phyloP scores from a whole-genome alignment of 1,140 invertebrate species.

The Dryas iulia region DNA sequence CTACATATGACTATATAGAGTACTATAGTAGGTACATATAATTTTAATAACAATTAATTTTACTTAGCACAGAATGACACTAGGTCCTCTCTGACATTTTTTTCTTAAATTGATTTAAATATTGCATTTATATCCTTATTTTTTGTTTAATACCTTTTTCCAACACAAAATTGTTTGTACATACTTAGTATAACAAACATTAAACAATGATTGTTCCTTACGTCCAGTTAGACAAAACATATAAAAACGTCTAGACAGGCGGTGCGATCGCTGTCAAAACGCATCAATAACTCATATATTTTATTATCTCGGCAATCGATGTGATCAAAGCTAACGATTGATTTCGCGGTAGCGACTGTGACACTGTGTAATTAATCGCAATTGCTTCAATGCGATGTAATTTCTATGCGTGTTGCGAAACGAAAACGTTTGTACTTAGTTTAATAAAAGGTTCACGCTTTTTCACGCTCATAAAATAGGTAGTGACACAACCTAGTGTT shows the following conservation, averaged over 20 bases:
- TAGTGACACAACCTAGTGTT: too few species aligned
- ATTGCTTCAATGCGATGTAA: constrained; percentile 29
- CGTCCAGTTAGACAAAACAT: constrained; percentile 6
- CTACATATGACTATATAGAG: too few species aligned
- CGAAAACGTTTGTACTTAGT: not conserved
- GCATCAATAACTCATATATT: constrained; percentile 24
- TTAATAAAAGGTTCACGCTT: too few species aligned
- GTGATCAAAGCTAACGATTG: constrained; percentile 28
- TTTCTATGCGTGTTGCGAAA: constrained; percentile 18
- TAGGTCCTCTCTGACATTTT: too few species aligned
- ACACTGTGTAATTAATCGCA: constrained; percentile 29
- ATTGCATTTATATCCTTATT: too few species aligned
- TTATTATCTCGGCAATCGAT: constrained; percentile 28
- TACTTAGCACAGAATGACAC: not conserved
- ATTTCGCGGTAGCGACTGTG: constrained; percentile 27
- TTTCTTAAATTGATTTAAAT: too few species aligned
- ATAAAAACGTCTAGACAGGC: constrained; percentile 17
- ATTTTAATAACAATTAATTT: not conserved
- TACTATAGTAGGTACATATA: too few species aligned
- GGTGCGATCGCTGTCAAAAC: constrained; percentile 19
- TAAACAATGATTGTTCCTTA: not conserved
- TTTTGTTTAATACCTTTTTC: too few species aligned
- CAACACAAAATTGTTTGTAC: too few species aligned
- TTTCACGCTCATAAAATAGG: too few species aligned
- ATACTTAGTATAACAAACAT: not conserved